Conservation (phyloP, 1,140 invertebrate genomes). For the Penaeus vannamei region DNA sequence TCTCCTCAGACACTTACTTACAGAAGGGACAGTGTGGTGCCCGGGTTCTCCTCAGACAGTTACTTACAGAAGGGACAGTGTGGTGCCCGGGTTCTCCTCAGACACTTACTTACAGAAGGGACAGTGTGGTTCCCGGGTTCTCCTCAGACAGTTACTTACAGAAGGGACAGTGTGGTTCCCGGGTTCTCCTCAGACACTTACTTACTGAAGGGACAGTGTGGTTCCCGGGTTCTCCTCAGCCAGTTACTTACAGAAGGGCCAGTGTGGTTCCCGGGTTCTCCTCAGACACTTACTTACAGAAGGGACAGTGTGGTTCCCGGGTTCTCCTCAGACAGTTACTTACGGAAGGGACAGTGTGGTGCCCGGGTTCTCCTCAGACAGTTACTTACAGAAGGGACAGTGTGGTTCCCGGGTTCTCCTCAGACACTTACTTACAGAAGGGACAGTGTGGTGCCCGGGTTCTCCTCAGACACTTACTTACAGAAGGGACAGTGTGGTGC, state of each 20-base stretch:
- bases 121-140: constrained; percentile 51
- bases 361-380: constrained; percentile 32
- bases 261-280: constrained; percentile 55
- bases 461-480: constrained; percentile 26
- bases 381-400: constrained; percentile 45
- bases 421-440: constrained; percentile 27
- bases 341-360: constrained; percentile 48
- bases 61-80: constrained; percentile 47
- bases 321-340: constrained; percentile 29
- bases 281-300: constrained; percentile 5
- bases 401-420: constrained; percentile 49
- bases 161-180: constrained; percentile 41
- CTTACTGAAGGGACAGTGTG: constrained; percentile 49
- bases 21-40: constrained; percentile 45
- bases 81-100: constrained; percentile 44
- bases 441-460: constrained; percentile 48
- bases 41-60: constrained; percentile 31
- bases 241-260: constrained; percentile 35
- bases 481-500: constrained; percentile 45
- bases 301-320: constrained; percentile 49
- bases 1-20: constrained; percentile 26
- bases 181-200: constrained; percentile 35
- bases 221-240: constrained; percentile 39
- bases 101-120: constrained; percentile 35
- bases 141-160: constrained; percentile 28